These are phyloP conservation scores for Ceratosolen solmsi DNA, from an alignment of 1,140 invertebrate species.

Conservation along the genomic window DNA sequence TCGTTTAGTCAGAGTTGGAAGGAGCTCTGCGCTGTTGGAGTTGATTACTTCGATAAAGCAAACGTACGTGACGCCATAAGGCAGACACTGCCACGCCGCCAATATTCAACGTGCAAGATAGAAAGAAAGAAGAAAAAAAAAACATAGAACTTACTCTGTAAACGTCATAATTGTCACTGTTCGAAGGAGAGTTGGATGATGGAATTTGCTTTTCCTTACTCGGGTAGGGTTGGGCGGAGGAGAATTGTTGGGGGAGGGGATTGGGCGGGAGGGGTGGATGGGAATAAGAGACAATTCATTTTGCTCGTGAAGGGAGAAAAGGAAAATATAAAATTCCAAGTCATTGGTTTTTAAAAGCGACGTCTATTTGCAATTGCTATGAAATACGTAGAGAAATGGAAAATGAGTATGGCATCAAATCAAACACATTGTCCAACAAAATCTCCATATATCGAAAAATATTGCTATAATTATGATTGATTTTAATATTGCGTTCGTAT, in stretches of 20 bases:
- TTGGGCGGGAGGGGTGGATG: no score
- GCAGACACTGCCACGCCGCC: constrained; percentile 70
- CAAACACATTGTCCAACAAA: constrained; percentile 8
- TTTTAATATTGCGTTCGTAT: constrained; percentile 39
- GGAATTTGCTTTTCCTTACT: neutral
- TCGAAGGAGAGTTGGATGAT: constrained; percentile 33
- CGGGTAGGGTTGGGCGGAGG: neutral
- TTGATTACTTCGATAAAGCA: no score
- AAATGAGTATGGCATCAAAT: neutral
- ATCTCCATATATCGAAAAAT: neutral
- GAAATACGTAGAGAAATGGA: neutral
- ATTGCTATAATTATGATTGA: constrained; percentile 24
- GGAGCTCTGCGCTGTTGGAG: no score
- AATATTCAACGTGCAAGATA: constrained; percentile 55
- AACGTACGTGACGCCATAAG: constrained; percentile 63
- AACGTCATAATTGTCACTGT: constrained; percentile 30
- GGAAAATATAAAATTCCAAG: neutral
- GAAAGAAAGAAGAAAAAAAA: constrained; percentile 34
- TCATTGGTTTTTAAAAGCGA: neutral
- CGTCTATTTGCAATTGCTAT: neutral
- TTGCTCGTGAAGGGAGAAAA: neutral
- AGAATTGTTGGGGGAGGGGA: no score
- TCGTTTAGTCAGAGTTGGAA: no score
- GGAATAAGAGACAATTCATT: neutral
- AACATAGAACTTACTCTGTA: neutral